These are phyloP conservation scores for Leuctra nigra DNA, from an alignment of 2,888 invertebrate species.

Conservation along the genomic window DNA sequence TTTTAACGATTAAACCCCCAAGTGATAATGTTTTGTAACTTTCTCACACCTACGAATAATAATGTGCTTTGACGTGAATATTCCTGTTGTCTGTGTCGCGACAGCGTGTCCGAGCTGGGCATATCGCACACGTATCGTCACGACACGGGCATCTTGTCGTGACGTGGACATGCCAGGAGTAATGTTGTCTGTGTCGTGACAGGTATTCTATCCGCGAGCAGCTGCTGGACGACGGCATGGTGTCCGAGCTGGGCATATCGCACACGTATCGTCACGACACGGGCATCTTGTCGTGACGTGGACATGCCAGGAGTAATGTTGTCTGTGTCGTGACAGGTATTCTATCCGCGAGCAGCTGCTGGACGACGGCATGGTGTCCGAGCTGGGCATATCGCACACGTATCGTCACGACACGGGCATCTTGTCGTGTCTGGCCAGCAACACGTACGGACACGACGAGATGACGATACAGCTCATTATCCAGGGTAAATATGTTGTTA, in stretches of 20 bases:
- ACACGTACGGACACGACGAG: conserved; percentile 84
- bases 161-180: no score
- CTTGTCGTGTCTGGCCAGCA: conserved; percentile 80
- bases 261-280: conserved; percentile 84
- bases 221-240: conserved; percentile 69
- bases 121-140: conserved; percentile 78
- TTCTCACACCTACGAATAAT: no score
- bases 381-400: conserved; percentile 75
- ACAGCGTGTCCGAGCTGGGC: conserved; percentile 79
- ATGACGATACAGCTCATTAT: conserved; percentile 86
- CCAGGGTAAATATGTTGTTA: conserved; percentile 71
- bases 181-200: no score
- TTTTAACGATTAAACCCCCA: no score
- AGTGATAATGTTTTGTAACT: no score
- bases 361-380: conserved; percentile 76
- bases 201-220: conserved; percentile 71
- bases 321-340: no score
- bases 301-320: no score
- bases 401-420: conserved; percentile 84
- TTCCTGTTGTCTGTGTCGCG: no score
- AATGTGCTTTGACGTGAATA: no score
- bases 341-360: conserved; percentile 68
- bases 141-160: conserved; percentile 84
- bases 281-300: conserved; percentile 82
- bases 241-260: conserved; percentile 77